A percentile compares a stretch with the other conserved stretches of the same genome.
These are phyloP conservation scores for Camponotus floridanus DNA, from an alignment of 1,140 invertebrate genomes.

Conservation along the genomic window DNA sequence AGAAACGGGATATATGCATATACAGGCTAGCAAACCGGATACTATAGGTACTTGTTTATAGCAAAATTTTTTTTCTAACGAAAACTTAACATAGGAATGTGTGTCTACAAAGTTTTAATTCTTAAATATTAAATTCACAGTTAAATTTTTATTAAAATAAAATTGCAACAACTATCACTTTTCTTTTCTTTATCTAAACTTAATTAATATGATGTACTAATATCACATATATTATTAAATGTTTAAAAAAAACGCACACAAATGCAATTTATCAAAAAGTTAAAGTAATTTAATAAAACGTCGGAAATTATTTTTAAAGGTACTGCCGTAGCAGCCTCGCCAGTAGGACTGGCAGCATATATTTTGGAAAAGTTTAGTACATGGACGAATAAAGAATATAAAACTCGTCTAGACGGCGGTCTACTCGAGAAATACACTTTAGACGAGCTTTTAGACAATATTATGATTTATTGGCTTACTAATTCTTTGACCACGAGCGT, in stretches of 20 bases:
- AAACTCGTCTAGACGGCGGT: constrained; percentile 90
- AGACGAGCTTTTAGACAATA: constrained; percentile 94
- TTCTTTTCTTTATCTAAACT: not conserved
- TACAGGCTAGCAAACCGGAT: constrained; percentile 96
- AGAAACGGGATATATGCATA: constrained; percentile 93
- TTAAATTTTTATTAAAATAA: too few species aligned
- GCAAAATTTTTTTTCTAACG: not conserved
- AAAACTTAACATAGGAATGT: not conserved
- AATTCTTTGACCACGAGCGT: constrained; percentile 92
- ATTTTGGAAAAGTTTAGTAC: constrained; percentile 95
- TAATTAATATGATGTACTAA: not conserved
- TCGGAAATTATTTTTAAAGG: constrained; percentile 83
- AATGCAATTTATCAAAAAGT: not conserved
- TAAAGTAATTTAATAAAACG: not conserved
- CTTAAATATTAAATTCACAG: not conserved
- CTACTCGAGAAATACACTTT: constrained; percentile 88
- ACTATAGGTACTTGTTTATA: constrained; percentile 90
- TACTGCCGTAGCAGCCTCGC: constrained; percentile 89
- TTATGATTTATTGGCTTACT: constrained; percentile 95
- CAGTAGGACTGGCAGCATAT: constrained; percentile 92
- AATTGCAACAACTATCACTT: not conserved
- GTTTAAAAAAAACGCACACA: not conserved
- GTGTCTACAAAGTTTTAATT: not conserved
- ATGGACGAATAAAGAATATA: constrained; percentile 89
- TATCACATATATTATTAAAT: not conserved